Percentiles rank a stretch among this genome's conserved stretches.
These are phyloP conservation scores for Ammodramus savannarum DNA, from an alignment of 2,113 vertebrate species.

Conservation along the genomic window DNA sequence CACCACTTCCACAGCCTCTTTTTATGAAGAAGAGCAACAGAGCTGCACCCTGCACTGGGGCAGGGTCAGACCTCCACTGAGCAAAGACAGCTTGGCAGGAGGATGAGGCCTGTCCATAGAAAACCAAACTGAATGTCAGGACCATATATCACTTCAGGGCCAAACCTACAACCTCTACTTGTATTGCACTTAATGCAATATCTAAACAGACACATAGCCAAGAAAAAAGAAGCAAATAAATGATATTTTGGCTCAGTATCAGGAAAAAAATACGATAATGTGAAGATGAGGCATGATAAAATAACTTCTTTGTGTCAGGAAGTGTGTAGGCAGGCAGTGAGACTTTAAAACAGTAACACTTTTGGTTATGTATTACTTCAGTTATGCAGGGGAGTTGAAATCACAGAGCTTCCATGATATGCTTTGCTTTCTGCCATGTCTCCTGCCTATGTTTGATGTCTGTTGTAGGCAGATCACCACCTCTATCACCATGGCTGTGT, in stretches of 20 bases:
- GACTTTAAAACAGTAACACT: background rate
- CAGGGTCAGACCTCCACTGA: background rate
- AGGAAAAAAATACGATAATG: background rate
- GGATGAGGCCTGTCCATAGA: background rate
- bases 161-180: background rate
- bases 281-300: background rate
- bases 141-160: background rate
- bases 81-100: background rate
- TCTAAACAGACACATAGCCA: background rate
- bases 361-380: background rate
- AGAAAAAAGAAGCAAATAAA: background rate
- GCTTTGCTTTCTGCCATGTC: background rate
- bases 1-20: background rate
- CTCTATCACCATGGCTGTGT: background rate
- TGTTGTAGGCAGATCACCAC: background rate
- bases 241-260: background rate
- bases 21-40: background rate
- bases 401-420: background rate
- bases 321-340: background rate
- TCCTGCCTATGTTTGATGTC: accelerated
- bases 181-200: background rate
- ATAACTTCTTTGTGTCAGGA: background rate
- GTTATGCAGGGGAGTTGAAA: background rate
- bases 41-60: background rate
- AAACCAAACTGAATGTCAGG: background rate